These are phyloP conservation scores for Channa maculata DNA, from an alignment of 2,113 vertebrate species.

Conservation along the genomic window DNA sequence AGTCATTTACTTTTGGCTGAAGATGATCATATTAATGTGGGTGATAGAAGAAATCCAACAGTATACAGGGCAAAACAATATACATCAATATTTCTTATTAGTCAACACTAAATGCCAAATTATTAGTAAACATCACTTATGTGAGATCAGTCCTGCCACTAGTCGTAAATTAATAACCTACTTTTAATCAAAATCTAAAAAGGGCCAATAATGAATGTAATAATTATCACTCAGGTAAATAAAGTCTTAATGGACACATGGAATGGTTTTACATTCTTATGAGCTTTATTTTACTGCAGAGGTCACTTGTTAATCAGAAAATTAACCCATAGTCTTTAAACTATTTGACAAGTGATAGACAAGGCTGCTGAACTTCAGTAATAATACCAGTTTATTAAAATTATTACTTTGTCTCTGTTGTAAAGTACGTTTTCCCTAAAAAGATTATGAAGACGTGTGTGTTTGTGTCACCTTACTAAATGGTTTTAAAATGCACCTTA, in stretches of 20 bases:
- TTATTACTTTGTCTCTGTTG: conserved; percentile 13
- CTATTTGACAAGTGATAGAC: conserved; percentile 30
- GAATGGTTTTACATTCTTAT: conserved; percentile 50
- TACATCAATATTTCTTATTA: conserved; percentile 5
- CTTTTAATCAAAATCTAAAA: too few species aligned
- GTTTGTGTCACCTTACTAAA: not conserved
- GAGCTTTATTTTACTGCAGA: conserved; percentile 54
- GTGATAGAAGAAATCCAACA: conserved; percentile 14
- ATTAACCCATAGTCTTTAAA: conserved; percentile 9
- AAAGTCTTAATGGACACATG: conserved; percentile 26
- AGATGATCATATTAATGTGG: conserved; percentile 8
- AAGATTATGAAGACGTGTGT: not conserved
- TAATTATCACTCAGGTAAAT: not conserved
- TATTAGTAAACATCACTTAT: conserved; percentile 21
- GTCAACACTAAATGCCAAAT: conserved; percentile 22
- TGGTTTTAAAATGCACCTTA: not conserved
- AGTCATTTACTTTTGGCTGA: conserved; percentile 5
- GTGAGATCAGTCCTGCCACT: conserved; percentile 21
- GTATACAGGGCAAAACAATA: conserved; percentile 15
- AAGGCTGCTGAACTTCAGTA: conserved; percentile 11
- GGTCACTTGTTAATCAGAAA: conserved; percentile 30
- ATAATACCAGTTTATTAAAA: conserved; percentile 36
- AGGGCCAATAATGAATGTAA: too few species aligned
- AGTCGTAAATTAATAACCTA: not conserved
- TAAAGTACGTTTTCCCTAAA: conserved; percentile 19